phyloP scores from a whole-genome alignment of 92 coral and sea anemone species.

The Epizoanthus illoricatus region DNA sequence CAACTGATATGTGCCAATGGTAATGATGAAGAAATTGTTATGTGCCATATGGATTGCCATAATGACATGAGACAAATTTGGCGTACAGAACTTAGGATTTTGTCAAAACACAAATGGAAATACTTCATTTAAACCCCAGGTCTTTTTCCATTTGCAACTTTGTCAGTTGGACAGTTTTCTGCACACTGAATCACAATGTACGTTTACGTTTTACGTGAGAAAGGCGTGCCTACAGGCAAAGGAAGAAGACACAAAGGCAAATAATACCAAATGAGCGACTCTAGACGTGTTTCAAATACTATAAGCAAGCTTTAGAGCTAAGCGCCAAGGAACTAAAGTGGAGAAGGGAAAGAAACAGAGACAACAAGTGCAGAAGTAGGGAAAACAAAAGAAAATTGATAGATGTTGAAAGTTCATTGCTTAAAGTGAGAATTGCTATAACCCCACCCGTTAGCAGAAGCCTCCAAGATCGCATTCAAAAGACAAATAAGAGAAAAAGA shows the following conservation, averaged over 20 bases:
- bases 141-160: not conserved
- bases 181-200: slow-evolving; percentile 1
- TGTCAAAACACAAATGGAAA: not conserved
- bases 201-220: slow-evolving; percentile 24
- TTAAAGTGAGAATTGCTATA: slow-evolving; percentile 8
- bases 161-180: slow-evolving; percentile 10
- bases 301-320: slow-evolving; percentile 15
- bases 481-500: slow-evolving; percentile 37
- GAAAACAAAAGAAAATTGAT: slow-evolving; percentile 34
- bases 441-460: slow-evolving; percentile 15
- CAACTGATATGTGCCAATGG: too few relatives aligned
- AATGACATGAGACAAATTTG: not conserved
- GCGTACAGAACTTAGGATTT: not conserved
- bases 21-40: too few relatives aligned
- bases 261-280: slow-evolving; percentile 32
- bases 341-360: slow-evolving; percentile 44
- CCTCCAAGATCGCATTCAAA: slow-evolving; percentile 29
- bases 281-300: slow-evolving; percentile 41
- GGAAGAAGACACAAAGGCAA: slow-evolving; percentile 35
- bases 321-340: slow-evolving; percentile 19
- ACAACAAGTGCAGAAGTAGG: slow-evolving; percentile 42
- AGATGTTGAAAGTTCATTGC: slow-evolving; percentile 19
- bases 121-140: not conserved
- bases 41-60: too few relatives aligned
- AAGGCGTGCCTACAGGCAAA: slow-evolving; percentile 42